A percentile compares a stretch with the other conserved stretches of the same genome.
phyloP scores from a whole-genome alignment of 1,140 invertebrate species.

The Yoshiicerus persimilis region DNA sequence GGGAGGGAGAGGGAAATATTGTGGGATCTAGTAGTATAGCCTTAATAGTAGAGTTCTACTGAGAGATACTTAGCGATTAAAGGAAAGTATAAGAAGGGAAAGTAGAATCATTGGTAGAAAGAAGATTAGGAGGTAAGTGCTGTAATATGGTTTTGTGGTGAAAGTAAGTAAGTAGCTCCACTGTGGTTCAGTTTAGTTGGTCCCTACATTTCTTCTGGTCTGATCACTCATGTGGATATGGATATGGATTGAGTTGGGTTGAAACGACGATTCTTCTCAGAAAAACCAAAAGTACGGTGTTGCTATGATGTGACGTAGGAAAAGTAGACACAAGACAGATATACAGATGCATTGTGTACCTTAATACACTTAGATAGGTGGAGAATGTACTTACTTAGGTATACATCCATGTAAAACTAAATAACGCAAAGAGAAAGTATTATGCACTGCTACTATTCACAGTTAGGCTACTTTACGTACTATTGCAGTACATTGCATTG shows the following conservation, averaged over 20 bases:
- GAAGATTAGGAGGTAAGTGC: slow-evolving; percentile 6
- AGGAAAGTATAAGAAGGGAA: background rate
- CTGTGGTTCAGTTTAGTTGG: background rate
- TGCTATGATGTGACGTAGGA: background rate
- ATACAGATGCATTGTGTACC: too few relatives aligned
- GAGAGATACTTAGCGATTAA: background rate
- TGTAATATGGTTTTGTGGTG: background rate
- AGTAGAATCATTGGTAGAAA: background rate
- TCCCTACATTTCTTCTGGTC: background rate
- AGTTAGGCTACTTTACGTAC: background rate
- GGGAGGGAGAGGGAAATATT: background rate
- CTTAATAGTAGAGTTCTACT: background rate
- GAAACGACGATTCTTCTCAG: background rate
- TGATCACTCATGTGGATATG: background rate
- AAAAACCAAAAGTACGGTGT: background rate
- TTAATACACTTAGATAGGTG: too few relatives aligned
- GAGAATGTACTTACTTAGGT: background rate
- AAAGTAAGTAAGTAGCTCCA: background rate
- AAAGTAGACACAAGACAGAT: background rate
- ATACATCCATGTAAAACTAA: background rate
- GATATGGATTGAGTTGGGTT: background rate
- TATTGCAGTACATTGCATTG: background rate
- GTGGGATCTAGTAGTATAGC: background rate
- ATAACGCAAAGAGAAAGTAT: background rate
- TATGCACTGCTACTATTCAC: background rate